Percentiles rank a stretch among this genome's conserved stretches.
phyloP scores from a whole-genome alignment of 2,113 vertebrate genomes.

The Laterallus jamaicensis region DNA sequence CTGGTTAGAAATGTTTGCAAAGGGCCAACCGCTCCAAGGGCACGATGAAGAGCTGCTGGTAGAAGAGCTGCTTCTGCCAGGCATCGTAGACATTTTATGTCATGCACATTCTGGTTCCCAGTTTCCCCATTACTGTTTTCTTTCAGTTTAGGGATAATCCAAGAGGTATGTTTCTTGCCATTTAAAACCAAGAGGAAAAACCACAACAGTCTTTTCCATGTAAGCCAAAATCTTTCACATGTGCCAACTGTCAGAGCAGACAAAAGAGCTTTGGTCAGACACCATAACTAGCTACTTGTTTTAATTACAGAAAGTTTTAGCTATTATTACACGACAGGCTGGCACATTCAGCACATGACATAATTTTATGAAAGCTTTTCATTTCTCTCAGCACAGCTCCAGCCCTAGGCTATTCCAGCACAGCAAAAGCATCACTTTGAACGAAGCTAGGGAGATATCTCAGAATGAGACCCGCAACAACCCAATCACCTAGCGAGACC shows the following conservation, averaged over 20 bases:
- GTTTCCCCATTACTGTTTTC: slow-evolving; percentile 50
- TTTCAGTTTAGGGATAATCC: slow-evolving; percentile 55
- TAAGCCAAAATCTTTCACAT: slow-evolving; percentile 62
- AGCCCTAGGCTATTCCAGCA: slow-evolving; percentile 51
- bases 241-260: slow-evolving; percentile 62
- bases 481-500: rapidly evolving
- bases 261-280: slow-evolving; percentile 71
- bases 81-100: background rate
- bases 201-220: slow-evolving; percentile 59
- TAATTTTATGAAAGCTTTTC: slow-evolving; percentile 52
- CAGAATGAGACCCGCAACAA: background rate
- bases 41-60: background rate
- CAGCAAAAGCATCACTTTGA: slow-evolving; percentile 8
- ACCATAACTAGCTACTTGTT: slow-evolving; percentile 67
- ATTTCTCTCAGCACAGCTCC: slow-evolving; percentile 45
- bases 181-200: slow-evolving; percentile 56
- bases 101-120: slow-evolving; percentile 19
- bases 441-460: background rate
- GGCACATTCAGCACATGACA: slow-evolving; percentile 61
- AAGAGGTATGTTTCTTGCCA: slow-evolving; percentile 35
- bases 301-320: slow-evolving; percentile 71
- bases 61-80: slow-evolving; percentile 25
- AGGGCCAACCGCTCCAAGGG: background rate
- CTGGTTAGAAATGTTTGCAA: background rate
- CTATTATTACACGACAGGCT: slow-evolving; percentile 47